These are phyloP conservation scores for Emys orbicularis DNA, from an alignment of 2,797 vertebrate species.

Conservation along the genomic window DNA sequence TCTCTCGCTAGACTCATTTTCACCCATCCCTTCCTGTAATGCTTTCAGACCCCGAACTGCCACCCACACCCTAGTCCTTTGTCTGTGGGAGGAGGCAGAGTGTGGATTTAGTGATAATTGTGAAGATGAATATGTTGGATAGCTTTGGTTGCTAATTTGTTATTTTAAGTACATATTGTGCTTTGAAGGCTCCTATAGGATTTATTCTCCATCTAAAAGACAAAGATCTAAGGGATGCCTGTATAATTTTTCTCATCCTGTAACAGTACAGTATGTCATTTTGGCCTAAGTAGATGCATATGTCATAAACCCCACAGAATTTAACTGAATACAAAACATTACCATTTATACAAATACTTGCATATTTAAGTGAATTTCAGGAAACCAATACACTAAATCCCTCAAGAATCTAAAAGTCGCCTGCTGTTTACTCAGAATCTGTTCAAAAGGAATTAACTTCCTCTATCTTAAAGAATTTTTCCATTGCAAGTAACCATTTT, in stretches of 20 bases:
- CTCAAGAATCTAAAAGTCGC: constrained; percentile 15
- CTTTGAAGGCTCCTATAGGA: constrained; percentile 78
- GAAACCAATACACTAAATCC: constrained; percentile 37
- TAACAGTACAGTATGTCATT: constrained; percentile 78
- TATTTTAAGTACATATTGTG: constrained; percentile 78
- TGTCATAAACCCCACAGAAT: constrained; percentile 71
- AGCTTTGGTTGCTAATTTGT: constrained; percentile 78
- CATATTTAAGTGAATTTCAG: constrained; percentile 58
- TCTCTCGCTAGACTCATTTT: not conserved
- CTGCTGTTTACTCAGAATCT: not conserved
- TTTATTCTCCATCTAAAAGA: constrained; percentile 70
- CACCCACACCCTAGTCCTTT: not conserved
- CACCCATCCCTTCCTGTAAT: not conserved
- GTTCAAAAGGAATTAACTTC: constrained; percentile 28
- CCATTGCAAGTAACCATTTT: not conserved
- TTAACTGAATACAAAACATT: constrained; percentile 50
- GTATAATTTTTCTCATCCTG: constrained; percentile 78
- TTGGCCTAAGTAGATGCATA: constrained; percentile 80
- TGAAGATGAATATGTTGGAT: constrained; percentile 71
- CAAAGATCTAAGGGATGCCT: constrained; percentile 70
- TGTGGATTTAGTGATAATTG: constrained; percentile 49
- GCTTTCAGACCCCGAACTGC: constrained; percentile 27
- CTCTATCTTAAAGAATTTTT: not conserved
- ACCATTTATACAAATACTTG: constrained; percentile 59
- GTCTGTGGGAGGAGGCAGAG: not conserved